Percentiles rank a stretch among this genome's conserved stretches.
Conservation (phyloP, 2,113 vertebrate genomes). For the Oreotragus oreotragus region DNA sequence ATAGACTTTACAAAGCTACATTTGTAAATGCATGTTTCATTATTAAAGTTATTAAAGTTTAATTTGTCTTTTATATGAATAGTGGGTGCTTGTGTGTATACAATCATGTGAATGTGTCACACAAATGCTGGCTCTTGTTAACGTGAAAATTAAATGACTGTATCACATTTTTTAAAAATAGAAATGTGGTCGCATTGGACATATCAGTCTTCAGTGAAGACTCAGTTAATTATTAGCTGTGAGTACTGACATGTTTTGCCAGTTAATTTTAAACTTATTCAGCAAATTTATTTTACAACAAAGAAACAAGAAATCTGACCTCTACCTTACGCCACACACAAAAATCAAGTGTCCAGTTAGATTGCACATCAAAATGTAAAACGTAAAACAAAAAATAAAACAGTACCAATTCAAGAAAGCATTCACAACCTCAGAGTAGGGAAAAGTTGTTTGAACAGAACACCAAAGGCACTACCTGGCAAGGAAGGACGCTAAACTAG, state of each 20-base stretch:
- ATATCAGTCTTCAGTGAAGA: background rate
- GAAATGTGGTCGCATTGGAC: background rate
- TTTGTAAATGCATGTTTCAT: constrained; percentile 25
- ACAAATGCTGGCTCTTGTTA: background rate
- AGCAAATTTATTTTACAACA: background rate
- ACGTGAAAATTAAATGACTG: constrained; percentile 1
- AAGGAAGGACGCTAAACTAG: background rate
- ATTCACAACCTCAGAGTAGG: background rate
- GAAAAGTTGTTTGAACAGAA: background rate
- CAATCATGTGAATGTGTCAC: background rate
- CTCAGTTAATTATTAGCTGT: background rate
- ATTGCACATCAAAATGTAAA: background rate
- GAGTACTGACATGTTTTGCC: background rate
- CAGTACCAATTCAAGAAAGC: background rate
- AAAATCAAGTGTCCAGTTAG: background rate
- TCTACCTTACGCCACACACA: background rate
- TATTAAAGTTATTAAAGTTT: constrained; percentile 41
- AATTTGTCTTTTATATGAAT: constrained; percentile 35
- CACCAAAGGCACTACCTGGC: background rate
- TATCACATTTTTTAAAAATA: background rate
- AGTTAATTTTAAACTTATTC: background rate
- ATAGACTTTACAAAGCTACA: background rate
- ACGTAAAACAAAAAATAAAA: background rate
- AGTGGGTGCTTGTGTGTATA: constrained; percentile 10
- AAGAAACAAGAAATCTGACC: background rate